These are phyloP conservation scores for Cyclophora albipunctata DNA, from an alignment of 2,888 invertebrate genomes.

Conservation along the genomic window DNA sequence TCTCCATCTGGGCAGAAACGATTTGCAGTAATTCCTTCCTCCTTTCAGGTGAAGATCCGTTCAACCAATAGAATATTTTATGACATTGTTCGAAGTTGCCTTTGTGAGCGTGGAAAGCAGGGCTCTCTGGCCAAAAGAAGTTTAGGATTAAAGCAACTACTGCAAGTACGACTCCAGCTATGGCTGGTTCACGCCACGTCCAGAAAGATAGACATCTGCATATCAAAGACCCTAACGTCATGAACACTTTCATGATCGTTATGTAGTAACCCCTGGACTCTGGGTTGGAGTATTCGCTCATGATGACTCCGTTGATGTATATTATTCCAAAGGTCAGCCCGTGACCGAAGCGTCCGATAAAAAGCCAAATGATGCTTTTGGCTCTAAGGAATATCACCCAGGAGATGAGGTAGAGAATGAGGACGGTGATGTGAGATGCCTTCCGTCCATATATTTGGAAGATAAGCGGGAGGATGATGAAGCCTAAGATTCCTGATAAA, in stretches of 20 bases:
- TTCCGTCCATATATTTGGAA: not conserved
- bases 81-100: not conserved
- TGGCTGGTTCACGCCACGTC: not conserved
- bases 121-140: not conserved
- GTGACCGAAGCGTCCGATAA: not conserved
- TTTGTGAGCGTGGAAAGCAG: not conserved
- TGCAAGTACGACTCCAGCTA: not conserved
- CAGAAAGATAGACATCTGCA: not conserved
- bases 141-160: not conserved
- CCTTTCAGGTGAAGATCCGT: not conserved
- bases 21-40: not conserved
- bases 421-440: not conserved
- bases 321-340: not conserved
- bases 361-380: not conserved
- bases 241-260: not conserved
- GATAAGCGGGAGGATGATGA: not conserved
- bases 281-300: not conserved
- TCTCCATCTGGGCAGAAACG: not conserved
- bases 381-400: not conserved
- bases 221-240: not conserved
- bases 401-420: not conserved
- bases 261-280: not conserved
- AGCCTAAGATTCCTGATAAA: not conserved
- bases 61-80: not conserved
- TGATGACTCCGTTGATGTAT: not conserved